Base-by-base conservation (phyloP, 2,888 invertebrate species). In the Sphaerophoria rueppellii region DNA sequence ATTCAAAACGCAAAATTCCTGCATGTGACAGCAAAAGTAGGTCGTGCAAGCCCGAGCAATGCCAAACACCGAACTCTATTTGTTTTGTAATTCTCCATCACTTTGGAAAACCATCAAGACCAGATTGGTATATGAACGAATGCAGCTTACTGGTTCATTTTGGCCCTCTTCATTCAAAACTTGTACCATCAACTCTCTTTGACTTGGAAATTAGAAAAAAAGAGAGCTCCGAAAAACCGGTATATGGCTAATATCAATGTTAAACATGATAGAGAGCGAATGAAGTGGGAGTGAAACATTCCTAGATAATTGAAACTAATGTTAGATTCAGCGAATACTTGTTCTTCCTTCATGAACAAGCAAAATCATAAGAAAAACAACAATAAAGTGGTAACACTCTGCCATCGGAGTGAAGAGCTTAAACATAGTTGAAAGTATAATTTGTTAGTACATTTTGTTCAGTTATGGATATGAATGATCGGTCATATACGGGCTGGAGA, bases 11-110 rank as follows among this genome's bases (percentile, higher is more conserved):
- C 83, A 55, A 69, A 85, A 85, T 72, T 58, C 55, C 52, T 55
- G 37, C 61, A 63, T 80, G 71, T 72, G 67, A 70, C 73, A 75
- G 24, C 5, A 67, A 83, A 83, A 76, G 75, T 83, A 75, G 80
- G 83, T 80, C 75, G 65, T 54, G 34, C 82, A 82, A 67, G 52
- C 50, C 65, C 34, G 3, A 11, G 0, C 34, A 9, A 48, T 58
- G 73, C 78, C 63, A 70, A 75, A 57, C 35, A 54, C 40, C 40
- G 12, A 48, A 43, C 50, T 48, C 55, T 65, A 58, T 76, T 81
- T 75, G 61, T 35, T 67, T 54, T 67, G 54, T 32, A 54, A 50
- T 54, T 54, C 67, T 40, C 37, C 40, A 67, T 67, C 67, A 54
- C 32, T 12, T 12, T 24, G 24, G 2, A 5, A 35, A 50, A 24